These are phyloP conservation scores for Phoenoteleia sp. DNA, from an alignment of 2,888 invertebrate genomes.

Conservation along the genomic window DNA sequence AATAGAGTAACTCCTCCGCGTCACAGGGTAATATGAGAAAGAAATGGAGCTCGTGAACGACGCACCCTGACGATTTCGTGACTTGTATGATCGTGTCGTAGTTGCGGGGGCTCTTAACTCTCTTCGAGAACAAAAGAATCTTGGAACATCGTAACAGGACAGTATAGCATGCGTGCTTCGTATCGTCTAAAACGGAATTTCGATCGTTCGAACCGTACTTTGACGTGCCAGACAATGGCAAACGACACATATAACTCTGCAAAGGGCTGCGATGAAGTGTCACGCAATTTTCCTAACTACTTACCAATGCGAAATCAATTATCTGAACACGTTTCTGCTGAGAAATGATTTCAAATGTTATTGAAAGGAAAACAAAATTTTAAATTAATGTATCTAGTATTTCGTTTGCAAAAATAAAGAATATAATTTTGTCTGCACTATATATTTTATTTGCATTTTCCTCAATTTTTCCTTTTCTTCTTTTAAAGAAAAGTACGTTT, in stretches of 20 bases:
- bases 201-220: constrained; percentile 6
- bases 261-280: neutral
- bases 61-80: constrained; percentile 69
- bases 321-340: too few species aligned
- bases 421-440: too few species aligned
- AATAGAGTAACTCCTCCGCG: constrained; percentile 85
- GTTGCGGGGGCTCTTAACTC: constrained; percentile 60
- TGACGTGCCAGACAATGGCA: neutral
- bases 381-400: too few species aligned
- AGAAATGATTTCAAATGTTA: too few species aligned
- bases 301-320: too few species aligned
- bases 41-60: constrained; percentile 76
- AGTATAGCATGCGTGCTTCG: constrained; percentile 74
- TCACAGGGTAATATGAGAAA: constrained; percentile 86
- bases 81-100: constrained; percentile 48
- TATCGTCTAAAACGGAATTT: constrained; percentile 22
- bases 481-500: too few species aligned
- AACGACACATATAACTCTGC: neutral
- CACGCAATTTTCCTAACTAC: too few species aligned
- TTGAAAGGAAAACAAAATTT: too few species aligned
- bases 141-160: constrained; percentile 83
- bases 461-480: too few species aligned
- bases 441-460: too few species aligned
- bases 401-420: too few species aligned
- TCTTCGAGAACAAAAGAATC: constrained; percentile 85